Conservation (phyloP, 2,888 invertebrate genomes). For the Drosophila kanekoi region DNA sequence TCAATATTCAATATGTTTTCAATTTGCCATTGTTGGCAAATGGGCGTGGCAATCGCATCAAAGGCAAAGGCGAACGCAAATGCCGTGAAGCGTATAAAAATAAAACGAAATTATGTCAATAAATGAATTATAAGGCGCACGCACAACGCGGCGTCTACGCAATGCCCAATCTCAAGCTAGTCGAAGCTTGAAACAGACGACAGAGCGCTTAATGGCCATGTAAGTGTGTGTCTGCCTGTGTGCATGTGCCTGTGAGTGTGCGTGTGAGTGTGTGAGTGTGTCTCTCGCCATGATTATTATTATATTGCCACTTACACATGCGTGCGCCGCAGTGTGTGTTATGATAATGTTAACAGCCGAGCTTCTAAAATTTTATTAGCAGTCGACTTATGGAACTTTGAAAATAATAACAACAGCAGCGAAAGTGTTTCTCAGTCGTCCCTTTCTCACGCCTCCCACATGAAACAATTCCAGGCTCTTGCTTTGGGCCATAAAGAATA, state of each 20-base stretch:
- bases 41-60: slow-evolving; percentile 42
- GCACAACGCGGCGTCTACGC: slow-evolving; percentile 57
- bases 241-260: slow-evolving; percentile 30
- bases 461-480: slow-evolving; percentile 8
- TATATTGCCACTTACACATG: slow-evolving; percentile 61
- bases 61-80: slow-evolving; percentile 65
- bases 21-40: slow-evolving; percentile 55
- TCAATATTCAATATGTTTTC: slow-evolving; percentile 78
- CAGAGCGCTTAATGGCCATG: slow-evolving; percentile 64
- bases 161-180: slow-evolving; percentile 58
- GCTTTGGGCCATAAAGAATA: slow-evolving; percentile 63
- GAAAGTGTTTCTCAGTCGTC: slow-evolving; percentile 41
- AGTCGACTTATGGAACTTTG: slow-evolving; percentile 69
- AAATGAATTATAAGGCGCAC: slow-evolving; percentile 79
- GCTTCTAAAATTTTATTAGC: slow-evolving; percentile 78
- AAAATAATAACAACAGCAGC: slow-evolving; percentile 71
- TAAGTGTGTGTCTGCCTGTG: slow-evolving; percentile 47
- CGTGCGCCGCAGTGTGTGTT: slow-evolving; percentile 49
- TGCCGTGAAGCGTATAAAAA: slow-evolving; percentile 72
- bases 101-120: slow-evolving; percentile 80
- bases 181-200: slow-evolving; percentile 49
- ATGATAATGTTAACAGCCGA: slow-evolving; percentile 76
- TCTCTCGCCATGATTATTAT: slow-evolving; percentile 69
- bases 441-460: neutral
- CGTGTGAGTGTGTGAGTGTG: slow-evolving; percentile 21